These are phyloP conservation scores for Sterna hirundo DNA, from an alignment of 2,113 vertebrate species.

Conservation along the genomic window DNA sequence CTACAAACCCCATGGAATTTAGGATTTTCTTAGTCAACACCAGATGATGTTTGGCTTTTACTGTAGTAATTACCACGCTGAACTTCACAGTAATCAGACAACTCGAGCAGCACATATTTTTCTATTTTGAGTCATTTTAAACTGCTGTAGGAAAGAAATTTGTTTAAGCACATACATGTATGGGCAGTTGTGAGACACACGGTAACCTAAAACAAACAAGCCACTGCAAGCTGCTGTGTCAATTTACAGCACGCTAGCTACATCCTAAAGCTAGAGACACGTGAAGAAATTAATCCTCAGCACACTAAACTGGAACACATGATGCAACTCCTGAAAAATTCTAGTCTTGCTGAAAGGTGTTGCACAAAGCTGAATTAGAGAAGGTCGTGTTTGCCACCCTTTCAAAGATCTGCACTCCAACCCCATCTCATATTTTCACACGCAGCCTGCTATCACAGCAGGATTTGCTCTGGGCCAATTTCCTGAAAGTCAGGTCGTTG, in stretches of 20 bases:
- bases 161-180: neutral
- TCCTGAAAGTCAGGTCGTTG: neutral
- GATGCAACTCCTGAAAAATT: neutral
- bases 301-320: neutral
- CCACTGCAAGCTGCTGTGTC: neutral
- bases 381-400: rapidly evolving
- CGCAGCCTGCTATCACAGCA: neutral
- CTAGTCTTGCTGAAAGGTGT: neutral
- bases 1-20: neutral
- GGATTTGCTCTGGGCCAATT: rapidly evolving
- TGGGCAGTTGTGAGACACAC: neutral
- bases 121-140: neutral
- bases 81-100: conserved; percentile 1
- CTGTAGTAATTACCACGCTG: neutral
- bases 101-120: neutral
- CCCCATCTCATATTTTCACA: neutral
- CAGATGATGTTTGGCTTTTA: neutral
- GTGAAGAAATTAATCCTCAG: neutral
- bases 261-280: neutral
- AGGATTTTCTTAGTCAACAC: neutral
- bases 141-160: neutral
- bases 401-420: neutral
- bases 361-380: neutral
- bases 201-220: neutral
- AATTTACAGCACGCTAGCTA: neutral